Percentiles rank a stretch among this genome's conserved stretches.
Evolutionary conservation across 2,888 invertebrate species (phyloP).

Genomic region (Unio delphinus): DNA sequence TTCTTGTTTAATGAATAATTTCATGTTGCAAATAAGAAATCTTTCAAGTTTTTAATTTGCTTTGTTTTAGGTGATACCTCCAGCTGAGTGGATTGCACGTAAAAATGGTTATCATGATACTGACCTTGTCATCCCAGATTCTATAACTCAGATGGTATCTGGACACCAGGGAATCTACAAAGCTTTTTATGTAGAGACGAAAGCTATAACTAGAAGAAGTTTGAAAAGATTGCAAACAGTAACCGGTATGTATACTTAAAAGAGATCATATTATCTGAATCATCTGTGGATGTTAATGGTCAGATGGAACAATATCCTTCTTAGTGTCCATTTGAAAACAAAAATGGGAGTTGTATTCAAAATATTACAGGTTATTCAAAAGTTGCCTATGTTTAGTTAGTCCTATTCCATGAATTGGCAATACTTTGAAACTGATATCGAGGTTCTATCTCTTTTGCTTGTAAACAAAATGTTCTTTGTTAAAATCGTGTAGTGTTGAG

Average conservation of each 20-base stretch:
- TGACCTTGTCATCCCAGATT: conserved; percentile 90
- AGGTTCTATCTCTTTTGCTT: no score
- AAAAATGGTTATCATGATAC: conserved; percentile 85
- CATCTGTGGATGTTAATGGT: neutral
- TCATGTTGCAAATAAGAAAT: no score
- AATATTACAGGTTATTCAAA: no score
- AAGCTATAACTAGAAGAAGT: conserved; percentile 89
- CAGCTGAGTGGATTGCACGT: conserved; percentile 92
- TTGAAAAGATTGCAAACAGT: conserved; percentile 83
- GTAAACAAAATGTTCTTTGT: no score
- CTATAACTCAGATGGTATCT: conserved; percentile 94
- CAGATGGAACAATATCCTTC: no score
- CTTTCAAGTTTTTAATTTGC: neutral
- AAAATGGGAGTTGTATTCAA: no score
- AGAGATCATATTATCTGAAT: neutral
- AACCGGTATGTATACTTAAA: conserved; percentile 66
- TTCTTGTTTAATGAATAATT: no score
- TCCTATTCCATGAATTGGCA: no score
- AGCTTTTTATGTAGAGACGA: conserved; percentile 96
- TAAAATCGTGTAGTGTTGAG: no score
- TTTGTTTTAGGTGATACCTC: conserved; percentile 85
- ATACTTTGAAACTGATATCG: no score
- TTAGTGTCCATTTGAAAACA: no score
- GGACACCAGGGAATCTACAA: conserved; percentile 97
- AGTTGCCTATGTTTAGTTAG: no score